A percentile compares a stretch with the other conserved stretches of the same genome.
phyloP scores from a whole-genome alignment of 2,797 vertebrate genomes.

The Enteromius mattozi region DNA sequence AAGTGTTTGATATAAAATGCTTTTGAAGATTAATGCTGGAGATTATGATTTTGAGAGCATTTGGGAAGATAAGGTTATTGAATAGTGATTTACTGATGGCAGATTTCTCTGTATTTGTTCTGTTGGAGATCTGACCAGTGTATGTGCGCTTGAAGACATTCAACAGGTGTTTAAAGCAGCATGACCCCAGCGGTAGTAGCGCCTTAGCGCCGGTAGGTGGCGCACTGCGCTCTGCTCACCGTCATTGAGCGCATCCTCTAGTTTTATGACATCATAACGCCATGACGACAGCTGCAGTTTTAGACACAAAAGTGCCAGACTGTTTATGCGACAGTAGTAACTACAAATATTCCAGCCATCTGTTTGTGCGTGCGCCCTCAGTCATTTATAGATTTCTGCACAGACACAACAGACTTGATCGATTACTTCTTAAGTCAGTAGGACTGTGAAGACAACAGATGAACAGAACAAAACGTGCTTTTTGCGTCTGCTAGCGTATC shows the following conservation, averaged over 20 bases:
- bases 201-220: slow-evolving; percentile 61
- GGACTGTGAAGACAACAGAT: background rate
- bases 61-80: background rate
- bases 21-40: background rate
- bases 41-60: background rate
- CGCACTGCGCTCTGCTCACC: slow-evolving; percentile 54
- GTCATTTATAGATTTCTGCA: background rate
- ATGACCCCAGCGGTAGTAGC: slow-evolving; percentile 17
- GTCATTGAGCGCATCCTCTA: slow-evolving; percentile 76
- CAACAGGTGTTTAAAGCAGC: slow-evolving; percentile 36
- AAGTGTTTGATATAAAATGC: background rate
- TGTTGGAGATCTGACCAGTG: no score
- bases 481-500: background rate
- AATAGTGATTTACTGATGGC: background rate
- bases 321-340: slow-evolving; percentile 27
- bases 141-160: background rate
- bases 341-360: background rate
- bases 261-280: slow-evolving; percentile 70
- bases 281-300: slow-evolving; percentile 62
- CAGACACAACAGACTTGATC: background rate
- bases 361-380: background rate
- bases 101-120: background rate
- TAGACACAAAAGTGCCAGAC: slow-evolving; percentile 39
- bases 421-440: background rate
- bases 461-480: background rate